Conservation (phyloP, 2,797 vertebrate genomes). For the Coregonus ussuriensis region DNA sequence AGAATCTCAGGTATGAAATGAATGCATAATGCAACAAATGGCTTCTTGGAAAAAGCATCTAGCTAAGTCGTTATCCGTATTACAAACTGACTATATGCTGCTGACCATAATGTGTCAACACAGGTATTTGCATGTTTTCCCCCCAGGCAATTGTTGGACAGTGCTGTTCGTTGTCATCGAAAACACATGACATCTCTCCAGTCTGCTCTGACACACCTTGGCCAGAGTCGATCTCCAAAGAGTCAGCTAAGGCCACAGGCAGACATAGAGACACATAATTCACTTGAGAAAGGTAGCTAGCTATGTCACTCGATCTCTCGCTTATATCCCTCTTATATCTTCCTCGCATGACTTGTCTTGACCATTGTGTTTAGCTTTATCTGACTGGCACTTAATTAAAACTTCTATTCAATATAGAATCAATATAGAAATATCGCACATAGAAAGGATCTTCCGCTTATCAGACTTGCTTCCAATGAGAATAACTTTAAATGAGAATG, state of each 20-base stretch:
- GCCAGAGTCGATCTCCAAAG: conserved; percentile 12
- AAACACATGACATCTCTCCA: conserved; percentile 73
- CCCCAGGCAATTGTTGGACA: conserved; percentile 72
- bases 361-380: too few relatives aligned
- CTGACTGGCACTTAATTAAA: too few relatives aligned
- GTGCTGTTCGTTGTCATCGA: conserved; percentile 65
- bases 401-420: too few relatives aligned
- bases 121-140: neutral
- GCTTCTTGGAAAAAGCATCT: neutral
- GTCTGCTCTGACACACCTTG: conserved; percentile 54
- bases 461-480: too few relatives aligned
- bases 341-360: too few relatives aligned
- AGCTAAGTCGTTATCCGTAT: neutral
- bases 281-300: conserved; percentile 71
- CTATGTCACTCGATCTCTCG: too few relatives aligned
- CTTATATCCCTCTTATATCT: too few relatives aligned
- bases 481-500: neutral
- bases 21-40: neutral
- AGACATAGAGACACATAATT: conserved; percentile 18
- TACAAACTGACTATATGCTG: neutral
- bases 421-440: too few relatives aligned
- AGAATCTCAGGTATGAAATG: conserved; percentile 74
- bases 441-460: too few relatives aligned
- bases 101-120: neutral
- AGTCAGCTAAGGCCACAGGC: neutral